Evolutionary conservation across 1,140 invertebrate genomes (phyloP).

Genomic region (Mamestra configurata): DNA sequence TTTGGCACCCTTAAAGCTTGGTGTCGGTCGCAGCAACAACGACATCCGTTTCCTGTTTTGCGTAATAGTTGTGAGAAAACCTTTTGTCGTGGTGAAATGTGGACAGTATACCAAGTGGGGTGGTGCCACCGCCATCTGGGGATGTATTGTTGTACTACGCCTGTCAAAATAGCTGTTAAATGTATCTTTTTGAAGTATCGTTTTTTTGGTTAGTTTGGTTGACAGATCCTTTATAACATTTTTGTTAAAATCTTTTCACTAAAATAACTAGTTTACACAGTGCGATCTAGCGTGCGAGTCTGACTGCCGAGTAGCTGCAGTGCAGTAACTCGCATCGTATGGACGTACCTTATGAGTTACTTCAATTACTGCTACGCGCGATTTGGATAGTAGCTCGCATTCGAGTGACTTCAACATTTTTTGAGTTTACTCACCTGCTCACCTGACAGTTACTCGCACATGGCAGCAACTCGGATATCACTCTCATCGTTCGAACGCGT

Average conservation of each 20-base stretch:
- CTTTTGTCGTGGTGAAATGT: slow-evolving; percentile 39
- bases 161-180: neutral
- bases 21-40: slow-evolving; percentile 42
- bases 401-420: no score
- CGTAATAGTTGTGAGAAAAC: slow-evolving; percentile 61
- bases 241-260: neutral
- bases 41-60: slow-evolving; percentile 55
- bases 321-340: no score
- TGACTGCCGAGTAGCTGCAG: no score
- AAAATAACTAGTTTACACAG: no score
- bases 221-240: neutral
- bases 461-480: no score
- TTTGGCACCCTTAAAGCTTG: slow-evolving; percentile 14
- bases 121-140: slow-evolving; percentile 4
- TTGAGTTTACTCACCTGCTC: no score
- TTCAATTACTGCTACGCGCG: no score
- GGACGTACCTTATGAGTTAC: no score
- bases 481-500: no score
- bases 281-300: no score
- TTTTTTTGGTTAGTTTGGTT: neutral
- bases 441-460: no score
- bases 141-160: slow-evolving; percentile 15
- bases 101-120: neutral
- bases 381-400: no score
- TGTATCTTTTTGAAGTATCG: neutral